These are phyloP conservation scores for Hirtodrosophila duncani DNA, from an alignment of 2,888 invertebrate species.

Conservation along the genomic window DNA sequence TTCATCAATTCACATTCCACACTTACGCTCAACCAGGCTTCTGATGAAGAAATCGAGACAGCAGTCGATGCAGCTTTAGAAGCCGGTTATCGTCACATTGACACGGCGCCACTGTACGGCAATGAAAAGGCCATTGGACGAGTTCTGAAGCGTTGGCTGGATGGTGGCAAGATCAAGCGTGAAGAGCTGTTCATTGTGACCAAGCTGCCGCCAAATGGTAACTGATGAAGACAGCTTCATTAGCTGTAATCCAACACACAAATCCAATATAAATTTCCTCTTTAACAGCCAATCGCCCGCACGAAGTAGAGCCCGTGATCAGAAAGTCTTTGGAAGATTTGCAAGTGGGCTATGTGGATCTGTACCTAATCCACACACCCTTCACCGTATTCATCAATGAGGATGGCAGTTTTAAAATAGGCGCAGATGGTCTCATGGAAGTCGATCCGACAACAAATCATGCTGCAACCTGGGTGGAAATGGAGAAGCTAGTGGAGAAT, in stretches of 20 bases:
- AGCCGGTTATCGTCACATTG: constrained; percentile 90
- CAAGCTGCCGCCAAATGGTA: constrained; percentile 85
- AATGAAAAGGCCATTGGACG: constrained; percentile 88
- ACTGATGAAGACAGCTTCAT: constrained; percentile 12
- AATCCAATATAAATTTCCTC: not conserved
- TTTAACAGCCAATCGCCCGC: constrained; percentile 81
- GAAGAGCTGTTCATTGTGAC: constrained; percentile 91
- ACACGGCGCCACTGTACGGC: constrained; percentile 87
- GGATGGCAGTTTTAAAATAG: constrained; percentile 82
- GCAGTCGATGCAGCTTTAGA: constrained; percentile 85
- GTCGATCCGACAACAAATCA: constrained; percentile 84
- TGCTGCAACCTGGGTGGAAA: constrained; percentile 85
- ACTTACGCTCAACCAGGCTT: constrained; percentile 81
- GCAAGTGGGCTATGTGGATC: constrained; percentile 88
- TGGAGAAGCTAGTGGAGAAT: constrained; percentile 79
- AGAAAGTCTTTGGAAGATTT: constrained; percentile 84
- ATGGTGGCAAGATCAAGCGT: constrained; percentile 83
- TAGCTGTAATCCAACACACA: not conserved
- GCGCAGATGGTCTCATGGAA: constrained; percentile 83
- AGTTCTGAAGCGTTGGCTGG: constrained; percentile 85
- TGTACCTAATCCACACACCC: constrained; percentile 90
- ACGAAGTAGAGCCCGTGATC: constrained; percentile 83
- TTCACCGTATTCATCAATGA: constrained; percentile 83
- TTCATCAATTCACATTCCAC: constrained; percentile 65
- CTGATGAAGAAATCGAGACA: constrained; percentile 82